phyloP scores from a whole-genome alignment of 2,113 vertebrate genomes.

The Sciurus niger region DNA sequence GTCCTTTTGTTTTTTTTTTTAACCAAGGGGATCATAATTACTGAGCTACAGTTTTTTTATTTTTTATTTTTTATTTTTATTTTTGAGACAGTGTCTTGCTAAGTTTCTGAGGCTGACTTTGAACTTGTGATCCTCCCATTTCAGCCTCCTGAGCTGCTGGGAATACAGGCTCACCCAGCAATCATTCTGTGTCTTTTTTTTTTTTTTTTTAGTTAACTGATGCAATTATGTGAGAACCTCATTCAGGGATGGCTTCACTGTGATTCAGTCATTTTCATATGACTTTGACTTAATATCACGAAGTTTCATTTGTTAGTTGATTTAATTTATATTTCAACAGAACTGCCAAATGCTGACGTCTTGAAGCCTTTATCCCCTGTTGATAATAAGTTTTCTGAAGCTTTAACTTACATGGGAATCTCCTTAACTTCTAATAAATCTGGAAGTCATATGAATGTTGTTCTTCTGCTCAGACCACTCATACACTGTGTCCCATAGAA shows the following conservation, averaged over 20 bases:
- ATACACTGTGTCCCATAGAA: background rate
- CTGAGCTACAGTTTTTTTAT: too few relatives aligned
- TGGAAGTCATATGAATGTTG: background rate
- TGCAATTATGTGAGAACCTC: constrained; percentile 37
- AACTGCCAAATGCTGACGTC: background rate
- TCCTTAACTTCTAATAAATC: background rate
- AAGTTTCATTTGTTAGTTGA: constrained; percentile 49
- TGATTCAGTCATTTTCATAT: constrained; percentile 51
- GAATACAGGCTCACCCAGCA: too few relatives aligned
- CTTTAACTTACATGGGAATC: background rate
- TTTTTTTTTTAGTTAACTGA: background rate
- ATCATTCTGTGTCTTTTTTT: too few relatives aligned
- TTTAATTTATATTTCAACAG: constrained; percentile 55
- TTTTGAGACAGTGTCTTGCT: too few relatives aligned
- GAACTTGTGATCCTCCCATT: too few relatives aligned
- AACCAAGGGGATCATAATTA: too few relatives aligned
- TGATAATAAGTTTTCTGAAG: background rate
- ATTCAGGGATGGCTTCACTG: constrained; percentile 36
- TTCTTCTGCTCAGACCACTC: background rate
- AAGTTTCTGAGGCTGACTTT: too few relatives aligned
- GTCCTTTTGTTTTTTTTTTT: background rate
- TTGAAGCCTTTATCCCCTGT: constrained; percentile 1
- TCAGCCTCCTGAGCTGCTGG: too few relatives aligned
- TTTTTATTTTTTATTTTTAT: too few relatives aligned
- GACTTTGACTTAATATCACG: constrained; percentile 38